Evolutionary conservation across 2,113 vertebrate species (phyloP).

Genomic region (Epinephelus moara): DNA sequence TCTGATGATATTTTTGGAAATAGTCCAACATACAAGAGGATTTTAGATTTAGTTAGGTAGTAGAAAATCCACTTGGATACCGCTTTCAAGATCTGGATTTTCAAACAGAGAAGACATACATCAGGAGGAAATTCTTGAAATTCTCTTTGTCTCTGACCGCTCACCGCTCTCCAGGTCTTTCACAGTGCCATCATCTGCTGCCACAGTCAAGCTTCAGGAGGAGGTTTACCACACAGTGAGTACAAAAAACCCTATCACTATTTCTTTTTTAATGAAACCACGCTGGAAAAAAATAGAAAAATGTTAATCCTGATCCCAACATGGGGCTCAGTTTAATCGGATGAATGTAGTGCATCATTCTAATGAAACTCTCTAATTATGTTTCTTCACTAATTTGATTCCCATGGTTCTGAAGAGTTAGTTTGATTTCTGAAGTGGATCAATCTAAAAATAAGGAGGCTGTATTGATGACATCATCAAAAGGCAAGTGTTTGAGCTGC

Average conservation of each 20-base stretch:
- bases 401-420: background rate
- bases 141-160: slow-evolving; percentile 55
- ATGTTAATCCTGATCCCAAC: background rate
- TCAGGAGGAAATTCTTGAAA: slow-evolving; percentile 68
- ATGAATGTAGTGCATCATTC: background rate
- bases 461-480: background rate
- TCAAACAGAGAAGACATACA: slow-evolving; percentile 27
- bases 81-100: slow-evolving; percentile 33
- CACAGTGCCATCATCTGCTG: slow-evolving; percentile 42
- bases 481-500: background rate
- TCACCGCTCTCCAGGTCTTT: slow-evolving; percentile 36
- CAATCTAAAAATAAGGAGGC: background rate
- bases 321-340: background rate
- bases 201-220: slow-evolving; percentile 18
- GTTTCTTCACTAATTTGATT: background rate
- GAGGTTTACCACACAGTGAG: slow-evolving; percentile 57
- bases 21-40: background rate
- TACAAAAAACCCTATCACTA: slow-evolving; percentile 11
- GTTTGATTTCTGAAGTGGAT: background rate
- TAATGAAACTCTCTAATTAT: background rate
- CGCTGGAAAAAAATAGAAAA: background rate
- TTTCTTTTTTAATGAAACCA: background rate
- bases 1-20: slow-evolving; percentile 10
- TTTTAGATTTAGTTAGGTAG: background rate
- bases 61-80: slow-evolving; percentile 11